Evolutionary conservation across 2,113 vertebrate species (phyloP).

Genomic region (Gymnocephalus cernua): DNA sequence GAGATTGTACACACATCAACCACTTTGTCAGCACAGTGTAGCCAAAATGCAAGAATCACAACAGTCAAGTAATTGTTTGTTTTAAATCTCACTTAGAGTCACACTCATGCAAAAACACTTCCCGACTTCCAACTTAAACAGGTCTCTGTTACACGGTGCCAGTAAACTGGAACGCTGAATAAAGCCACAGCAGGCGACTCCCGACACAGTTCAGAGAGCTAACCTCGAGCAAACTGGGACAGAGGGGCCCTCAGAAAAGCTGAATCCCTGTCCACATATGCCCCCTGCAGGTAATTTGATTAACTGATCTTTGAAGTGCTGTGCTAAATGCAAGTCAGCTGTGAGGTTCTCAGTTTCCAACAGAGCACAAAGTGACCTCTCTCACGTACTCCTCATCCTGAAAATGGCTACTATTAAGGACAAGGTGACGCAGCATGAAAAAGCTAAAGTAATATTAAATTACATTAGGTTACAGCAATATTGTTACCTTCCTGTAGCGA

Average conservation of each 20-base stretch:
- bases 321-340: background rate
- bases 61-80: conserved; percentile 40
- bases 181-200: conserved; percentile 17
- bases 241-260: conserved; percentile 17
- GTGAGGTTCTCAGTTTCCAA: conserved; percentile 20
- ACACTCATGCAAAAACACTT: conserved; percentile 31
- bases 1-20: conserved; percentile 22
- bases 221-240: conserved; percentile 38
- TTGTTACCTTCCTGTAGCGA: background rate
- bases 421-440: background rate
- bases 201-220: conserved; percentile 30
- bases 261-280: conserved; percentile 35
- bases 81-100: conserved; percentile 37
- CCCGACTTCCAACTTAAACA: background rate
- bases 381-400: background rate
- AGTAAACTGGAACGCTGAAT: conserved; percentile 2
- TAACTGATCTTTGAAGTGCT: conserved; percentile 19
- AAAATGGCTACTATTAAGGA: conserved; percentile 3
- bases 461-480: background rate
- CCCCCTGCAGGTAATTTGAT: conserved; percentile 69
- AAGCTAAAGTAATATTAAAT: background rate
- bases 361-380: conserved; percentile 3
- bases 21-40: conserved; percentile 27
- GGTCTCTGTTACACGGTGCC: background rate
- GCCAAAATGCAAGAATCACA: conserved; percentile 49